phyloP scores from a whole-genome alignment of 2,888 invertebrate species.

The Eupithecia inturbata region DNA sequence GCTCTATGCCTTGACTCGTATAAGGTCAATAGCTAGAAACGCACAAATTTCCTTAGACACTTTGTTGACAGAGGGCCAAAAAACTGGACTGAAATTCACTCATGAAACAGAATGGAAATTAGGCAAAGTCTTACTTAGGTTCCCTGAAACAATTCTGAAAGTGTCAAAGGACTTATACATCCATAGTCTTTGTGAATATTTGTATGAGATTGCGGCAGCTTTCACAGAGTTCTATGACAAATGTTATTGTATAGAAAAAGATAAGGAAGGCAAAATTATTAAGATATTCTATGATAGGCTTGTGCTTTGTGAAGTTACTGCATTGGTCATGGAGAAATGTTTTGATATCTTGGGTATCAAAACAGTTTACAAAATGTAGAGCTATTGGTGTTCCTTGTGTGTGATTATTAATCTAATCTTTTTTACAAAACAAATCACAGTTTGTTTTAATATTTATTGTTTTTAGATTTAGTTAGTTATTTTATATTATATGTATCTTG shows the following conservation, averaged over 20 bases:
- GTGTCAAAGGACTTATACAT: conserved; percentile 92
- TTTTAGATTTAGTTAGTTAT: not conserved
- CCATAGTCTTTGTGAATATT: conserved; percentile 96
- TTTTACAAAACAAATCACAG: conserved; percentile 12
- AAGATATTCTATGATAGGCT: conserved; percentile 94
- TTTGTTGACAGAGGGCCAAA: conserved; percentile 85
- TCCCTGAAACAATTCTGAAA: conserved; percentile 93
- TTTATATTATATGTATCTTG: not conserved
- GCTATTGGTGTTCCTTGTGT: not conserved
- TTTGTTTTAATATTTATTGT: not conserved
- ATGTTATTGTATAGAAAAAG: conserved; percentile 98
- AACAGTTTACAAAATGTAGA: conserved; percentile 95
- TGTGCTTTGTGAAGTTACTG: conserved; percentile 96
- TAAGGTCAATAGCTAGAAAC: conserved; percentile 94
- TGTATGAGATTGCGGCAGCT: conserved; percentile 96
- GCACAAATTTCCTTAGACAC: conserved; percentile 87
- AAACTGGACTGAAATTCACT: conserved; percentile 86
- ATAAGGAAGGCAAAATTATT: conserved; percentile 90
- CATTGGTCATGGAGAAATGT: conserved; percentile 92
- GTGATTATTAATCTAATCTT: not conserved
- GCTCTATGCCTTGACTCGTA: conserved; percentile 96
- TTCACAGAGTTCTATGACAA: conserved; percentile 99
- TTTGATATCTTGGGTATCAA: conserved; percentile 96
- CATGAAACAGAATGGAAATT: conserved; percentile 98
- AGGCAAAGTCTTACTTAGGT: conserved; percentile 92